phyloP scores from a whole-genome alignment of 2,797 vertebrate species.

The Sebastolobus altivelis region DNA sequence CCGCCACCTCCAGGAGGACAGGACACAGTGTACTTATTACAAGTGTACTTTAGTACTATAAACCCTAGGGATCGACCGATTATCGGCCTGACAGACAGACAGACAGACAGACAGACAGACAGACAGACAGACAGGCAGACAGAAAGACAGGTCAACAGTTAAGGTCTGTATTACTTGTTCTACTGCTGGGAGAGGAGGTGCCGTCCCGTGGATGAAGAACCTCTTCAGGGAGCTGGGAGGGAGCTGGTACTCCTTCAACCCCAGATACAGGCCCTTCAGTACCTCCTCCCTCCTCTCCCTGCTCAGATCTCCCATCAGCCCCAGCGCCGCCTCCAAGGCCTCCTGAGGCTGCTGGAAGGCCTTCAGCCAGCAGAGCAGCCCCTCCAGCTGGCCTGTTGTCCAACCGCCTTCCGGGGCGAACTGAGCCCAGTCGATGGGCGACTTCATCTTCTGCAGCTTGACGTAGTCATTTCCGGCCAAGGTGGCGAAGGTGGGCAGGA shows the following conservation, averaged over 20 bases:
- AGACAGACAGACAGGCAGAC: too few species aligned
- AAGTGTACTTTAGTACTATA: too few species aligned
- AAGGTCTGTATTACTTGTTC: neutral
- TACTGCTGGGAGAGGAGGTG: neutral
- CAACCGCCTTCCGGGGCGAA: slow-evolving; percentile 9
- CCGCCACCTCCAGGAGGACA: slow-evolving; percentile 49
- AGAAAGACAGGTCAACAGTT: too few species aligned
- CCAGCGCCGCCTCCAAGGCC: slow-evolving; percentile 78
- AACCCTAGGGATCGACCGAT: too few species aligned
- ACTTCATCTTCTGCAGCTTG: slow-evolving; percentile 31
- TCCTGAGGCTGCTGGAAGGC: slow-evolving; percentile 67
- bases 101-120: too few species aligned
- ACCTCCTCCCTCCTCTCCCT: slow-evolving; percentile 26
- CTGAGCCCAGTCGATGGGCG: neutral
- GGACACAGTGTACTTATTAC: neutral
- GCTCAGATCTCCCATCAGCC: slow-evolving; percentile 56
- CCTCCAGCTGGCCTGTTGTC: slow-evolving; percentile 66
- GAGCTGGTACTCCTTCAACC: slow-evolving; percentile 83
- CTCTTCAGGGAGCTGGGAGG: slow-evolving; percentile 71
- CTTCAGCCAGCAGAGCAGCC: slow-evolving; percentile 87
- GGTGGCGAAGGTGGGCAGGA: slow-evolving; percentile 88
- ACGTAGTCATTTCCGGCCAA: slow-evolving; percentile 87
- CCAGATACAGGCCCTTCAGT: neutral
- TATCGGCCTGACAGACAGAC: too few species aligned
- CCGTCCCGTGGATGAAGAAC: slow-evolving; percentile 80